Evolutionary conservation across 2,888 invertebrate genomes (phyloP), one percentile per base, ranked within the genome.

Genomic region (Drosophila borealis): DNA sequence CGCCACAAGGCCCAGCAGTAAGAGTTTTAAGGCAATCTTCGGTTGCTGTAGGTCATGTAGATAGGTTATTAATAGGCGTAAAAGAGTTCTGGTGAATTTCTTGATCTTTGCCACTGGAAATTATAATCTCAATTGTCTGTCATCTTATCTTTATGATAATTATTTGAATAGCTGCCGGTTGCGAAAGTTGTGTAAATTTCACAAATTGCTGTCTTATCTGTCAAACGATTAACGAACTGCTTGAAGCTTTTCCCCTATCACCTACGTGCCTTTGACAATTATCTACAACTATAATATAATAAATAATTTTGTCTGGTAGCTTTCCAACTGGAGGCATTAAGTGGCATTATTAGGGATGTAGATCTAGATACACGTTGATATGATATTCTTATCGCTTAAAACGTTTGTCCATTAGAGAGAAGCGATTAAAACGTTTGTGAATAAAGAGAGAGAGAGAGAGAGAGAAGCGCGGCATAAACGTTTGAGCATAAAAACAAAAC

Each of bases 1-100:
- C 1, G 85, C 72, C 49, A 87, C 49, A 21, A 84, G 46, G n/a
- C 51, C 50, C 0, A 89, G 37, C 10, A 85, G 36, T 4, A 78
- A 5, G 0, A 49, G 2, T 14, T 69, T 61, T 11, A 68, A 45
- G 0, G 9, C 14, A 25, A 11, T 39, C 4, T 42, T 50, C 2
- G 39, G 4, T 56, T 65, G 63, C 82, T 82, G 45, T 25, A 25
- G 66, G 34, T 53, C 34, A 62, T 46, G 46, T 19, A n/a, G 33
- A 53, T 13, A 19, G 17, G 21, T 33, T 49, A 37, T n/a, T 25
- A 21, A 5, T 2, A 10, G 34, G 29, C 29, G 29, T 29, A 29
- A 29, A 25, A 29, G 29, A 29, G 29, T 8, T 29, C 0, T 25
- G 36, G 36, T 36, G 11, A 36, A 36, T 11, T 36, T 36, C 2